Percentiles rank a stretch among this genome's conserved stretches.
phyloP scores from a whole-genome alignment of 2,113 vertebrate species.

The Sylvia atricapilla region DNA sequence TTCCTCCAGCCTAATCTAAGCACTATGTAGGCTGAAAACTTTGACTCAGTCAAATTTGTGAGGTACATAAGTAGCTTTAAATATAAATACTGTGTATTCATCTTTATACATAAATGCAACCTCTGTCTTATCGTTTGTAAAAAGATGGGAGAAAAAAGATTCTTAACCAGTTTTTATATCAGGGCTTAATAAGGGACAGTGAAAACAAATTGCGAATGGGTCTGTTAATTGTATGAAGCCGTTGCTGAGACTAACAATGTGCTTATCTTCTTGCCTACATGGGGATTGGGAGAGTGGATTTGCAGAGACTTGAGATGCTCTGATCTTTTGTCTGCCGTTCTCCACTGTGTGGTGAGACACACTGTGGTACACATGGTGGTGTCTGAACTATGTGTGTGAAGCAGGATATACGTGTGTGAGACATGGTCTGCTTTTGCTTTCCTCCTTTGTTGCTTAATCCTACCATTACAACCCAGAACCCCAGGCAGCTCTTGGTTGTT shows the following conservation, averaged over 20 bases:
- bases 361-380: rapidly evolving
- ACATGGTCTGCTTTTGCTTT: background rate
- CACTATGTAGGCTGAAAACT: background rate
- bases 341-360: background rate
- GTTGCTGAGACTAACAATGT: background rate
- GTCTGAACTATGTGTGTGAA: background rate
- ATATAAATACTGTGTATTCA: background rate
- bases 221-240: background rate
- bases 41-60: rapidly evolving
- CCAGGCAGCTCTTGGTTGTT: background rate
- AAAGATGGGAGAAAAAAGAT: background rate
- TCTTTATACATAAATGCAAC: background rate
- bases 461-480: background rate
- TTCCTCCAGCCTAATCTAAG: background rate
- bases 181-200: background rate
- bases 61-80: background rate
- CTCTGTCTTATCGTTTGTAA: background rate
- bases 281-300: background rate
- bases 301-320: background rate
- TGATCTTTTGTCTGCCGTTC: background rate
- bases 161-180: background rate
- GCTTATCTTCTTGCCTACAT: background rate
- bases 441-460: background rate
- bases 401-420: rapidly evolving
- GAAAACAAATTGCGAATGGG: background rate